These are phyloP conservation scores for Eretmodus cyanostictus DNA, from an alignment of 2,113 vertebrate species.

Conservation along the genomic window DNA sequence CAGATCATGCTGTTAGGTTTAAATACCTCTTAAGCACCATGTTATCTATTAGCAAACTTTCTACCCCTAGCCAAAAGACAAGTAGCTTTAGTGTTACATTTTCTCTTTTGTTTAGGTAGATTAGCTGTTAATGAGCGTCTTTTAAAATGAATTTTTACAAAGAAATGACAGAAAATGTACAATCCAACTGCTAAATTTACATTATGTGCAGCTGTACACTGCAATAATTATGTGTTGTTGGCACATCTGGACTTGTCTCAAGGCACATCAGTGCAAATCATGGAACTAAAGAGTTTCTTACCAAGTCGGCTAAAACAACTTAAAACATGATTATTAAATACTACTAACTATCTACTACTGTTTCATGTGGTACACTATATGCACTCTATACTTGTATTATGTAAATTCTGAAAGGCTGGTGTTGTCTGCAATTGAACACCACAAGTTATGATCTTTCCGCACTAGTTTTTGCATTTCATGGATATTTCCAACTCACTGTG, in stretches of 20 bases:
- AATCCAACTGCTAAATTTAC: neutral
- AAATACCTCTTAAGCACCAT: neutral
- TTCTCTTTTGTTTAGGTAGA: neutral
- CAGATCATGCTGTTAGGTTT: neutral
- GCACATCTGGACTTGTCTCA: neutral
- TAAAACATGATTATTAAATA: neutral
- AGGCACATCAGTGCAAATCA: neutral
- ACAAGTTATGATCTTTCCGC: rapidly evolving
- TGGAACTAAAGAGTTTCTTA: neutral
- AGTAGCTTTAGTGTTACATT: neutral
- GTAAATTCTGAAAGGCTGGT: neutral
- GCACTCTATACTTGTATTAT: rapidly evolving
- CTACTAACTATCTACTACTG: neutral
- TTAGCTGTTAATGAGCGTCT: rapidly evolving
- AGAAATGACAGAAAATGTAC: neutral
- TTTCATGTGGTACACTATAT: neutral
- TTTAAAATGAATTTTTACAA: neutral
- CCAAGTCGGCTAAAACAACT: rapidly evolving
- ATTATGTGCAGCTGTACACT: neutral
- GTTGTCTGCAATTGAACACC: neutral
- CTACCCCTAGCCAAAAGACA: neutral
- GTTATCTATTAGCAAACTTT: neutral
- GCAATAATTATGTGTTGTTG: neutral
- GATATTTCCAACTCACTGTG: neutral
- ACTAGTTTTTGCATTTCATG: neutral